Percentiles rank a stretch among this genome's conserved stretches.
Evolutionary conservation across 2,888 invertebrate species (phyloP).

Genomic region (Automeris io): DNA sequence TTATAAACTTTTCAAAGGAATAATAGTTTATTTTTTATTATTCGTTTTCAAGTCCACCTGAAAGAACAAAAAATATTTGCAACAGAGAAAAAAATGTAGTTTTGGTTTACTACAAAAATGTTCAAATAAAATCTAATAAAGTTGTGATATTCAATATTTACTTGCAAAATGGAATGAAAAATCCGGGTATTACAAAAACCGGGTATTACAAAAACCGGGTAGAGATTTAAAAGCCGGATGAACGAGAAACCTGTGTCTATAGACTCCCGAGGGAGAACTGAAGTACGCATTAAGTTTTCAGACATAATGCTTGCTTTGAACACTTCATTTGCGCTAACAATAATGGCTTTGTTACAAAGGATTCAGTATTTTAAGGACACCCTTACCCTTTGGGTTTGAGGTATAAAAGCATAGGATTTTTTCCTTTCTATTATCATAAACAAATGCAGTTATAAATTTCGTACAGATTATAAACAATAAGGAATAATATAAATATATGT

Average conservation of each 20-base stretch:
- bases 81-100: too few species aligned
- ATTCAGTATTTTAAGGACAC: slow-evolving; percentile 1
- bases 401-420: background rate
- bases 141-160: background rate
- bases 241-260: background rate
- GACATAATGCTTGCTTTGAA: background rate
- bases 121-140: too few species aligned
- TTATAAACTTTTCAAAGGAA: too few species aligned
- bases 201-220: background rate
- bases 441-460: too few species aligned
- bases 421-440: too few species aligned
- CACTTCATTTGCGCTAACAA: slow-evolving; percentile 6
- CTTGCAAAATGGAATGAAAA: background rate
- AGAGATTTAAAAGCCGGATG: slow-evolving; percentile 2
- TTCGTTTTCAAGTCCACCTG: too few species aligned
- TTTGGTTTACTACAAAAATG: too few species aligned
- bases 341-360: background rate
- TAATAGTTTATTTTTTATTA: too few species aligned
- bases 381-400: background rate
- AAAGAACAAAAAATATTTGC: too few species aligned
- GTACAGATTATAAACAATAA: too few species aligned
- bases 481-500: too few species aligned
- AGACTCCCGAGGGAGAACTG: background rate
- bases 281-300: slow-evolving; percentile 1
- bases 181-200: background rate